Base-by-base conservation (phyloP, 2,113 vertebrate species). In the Aptenodytes patagonicus region DNA sequence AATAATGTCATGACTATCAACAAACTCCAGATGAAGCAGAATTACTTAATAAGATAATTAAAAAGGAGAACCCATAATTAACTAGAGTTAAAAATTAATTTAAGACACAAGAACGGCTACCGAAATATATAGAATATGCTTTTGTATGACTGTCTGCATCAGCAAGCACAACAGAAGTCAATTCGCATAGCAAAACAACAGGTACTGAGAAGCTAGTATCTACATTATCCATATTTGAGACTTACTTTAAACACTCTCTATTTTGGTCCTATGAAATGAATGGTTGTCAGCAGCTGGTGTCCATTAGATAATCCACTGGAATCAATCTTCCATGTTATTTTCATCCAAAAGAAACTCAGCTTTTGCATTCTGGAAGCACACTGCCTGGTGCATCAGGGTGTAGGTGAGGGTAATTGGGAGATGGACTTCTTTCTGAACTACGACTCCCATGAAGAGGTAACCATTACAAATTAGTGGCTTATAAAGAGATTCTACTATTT, bases 331-430 rank as follows among this genome's bases (percentile, higher is more conserved):
- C 25, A 46, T 60, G 10, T 51, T 44, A 29, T 60, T 51, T 60
- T 85, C 28, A 31, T 36, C 25, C 29, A 51, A 64, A 86, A 62
- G 19, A 7, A 69, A 2, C 17, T 55, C 49, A 72, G 5, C 4
- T 69, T 64, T 12, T 69, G 8, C 34, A 58, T 15, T 62, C 8
- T 72, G 42, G 31, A 90, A 47, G 6, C 26, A 62, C 6, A 36
- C 11, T 62, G 34, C 0, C 0, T 58, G 54, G 22, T 34, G 64
- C 25, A 31, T 32, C 13, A 38, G 28, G 16, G 9, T 42, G 2
- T 11, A 38, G 7, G 10, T 25, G 26, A 77, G 29, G 14, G 32
- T 24, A 54, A 46, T 2, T 28, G 6, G 40, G 18, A 71, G 51
- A 47, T 13, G 1, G 18, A 38, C 20, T 69, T 60, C 70, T 66